Evolutionary conservation across 2,113 vertebrate species (phyloP).

Genomic region (Odontophorus gujanensis): DNA sequence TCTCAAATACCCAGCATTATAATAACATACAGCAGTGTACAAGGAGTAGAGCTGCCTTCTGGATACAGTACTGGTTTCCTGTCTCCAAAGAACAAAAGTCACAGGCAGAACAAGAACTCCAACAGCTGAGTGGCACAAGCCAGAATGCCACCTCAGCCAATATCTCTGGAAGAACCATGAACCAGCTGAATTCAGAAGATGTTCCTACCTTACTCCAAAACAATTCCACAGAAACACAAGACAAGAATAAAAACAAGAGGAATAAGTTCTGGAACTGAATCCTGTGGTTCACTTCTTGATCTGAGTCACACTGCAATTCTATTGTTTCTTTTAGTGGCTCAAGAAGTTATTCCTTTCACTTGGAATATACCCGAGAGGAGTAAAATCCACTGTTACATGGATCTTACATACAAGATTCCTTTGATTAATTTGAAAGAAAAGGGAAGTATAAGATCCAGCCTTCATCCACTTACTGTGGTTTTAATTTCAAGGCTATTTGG

Average conservation of each 20-base stretch:
- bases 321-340: background rate
- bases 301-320: background rate
- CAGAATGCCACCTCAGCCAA: background rate
- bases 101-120: constrained; percentile 36
- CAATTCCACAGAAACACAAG: background rate
- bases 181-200: constrained; percentile 14
- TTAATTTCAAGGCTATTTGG: background rate
- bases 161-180: background rate
- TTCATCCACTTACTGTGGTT: background rate
- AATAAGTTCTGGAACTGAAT: background rate
- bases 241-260: background rate
- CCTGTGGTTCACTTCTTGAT: background rate
- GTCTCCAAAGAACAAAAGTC: constrained; percentile 20
- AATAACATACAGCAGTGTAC: constrained; percentile 56
- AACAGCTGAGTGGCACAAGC: constrained; percentile 1
- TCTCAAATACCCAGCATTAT: constrained; percentile 67
- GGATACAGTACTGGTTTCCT: constrained; percentile 27
- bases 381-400: background rate
- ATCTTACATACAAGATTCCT: background rate
- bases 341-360: background rate
- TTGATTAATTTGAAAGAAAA: background rate
- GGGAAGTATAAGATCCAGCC: background rate
- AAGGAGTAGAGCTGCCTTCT: constrained; percentile 28
- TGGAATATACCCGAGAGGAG: background rate
- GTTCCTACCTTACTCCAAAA: background rate